Percentiles rank a stretch among this genome's conserved stretches.
Evolutionary conservation across 2,888 invertebrate genomes (phyloP).

Genomic region (Gymnosoma rotundatum): DNA sequence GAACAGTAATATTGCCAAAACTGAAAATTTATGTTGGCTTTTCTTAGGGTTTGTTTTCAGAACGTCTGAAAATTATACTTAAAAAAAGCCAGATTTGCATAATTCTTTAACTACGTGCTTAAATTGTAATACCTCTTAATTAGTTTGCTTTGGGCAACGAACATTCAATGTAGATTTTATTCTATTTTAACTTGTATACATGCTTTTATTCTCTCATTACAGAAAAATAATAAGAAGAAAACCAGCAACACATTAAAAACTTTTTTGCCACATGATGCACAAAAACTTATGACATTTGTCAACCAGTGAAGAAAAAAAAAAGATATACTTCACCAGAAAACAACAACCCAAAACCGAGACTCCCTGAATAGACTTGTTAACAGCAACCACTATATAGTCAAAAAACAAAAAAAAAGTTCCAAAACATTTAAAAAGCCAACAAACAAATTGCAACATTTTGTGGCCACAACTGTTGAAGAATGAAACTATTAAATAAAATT

Average conservation of each 20-base stretch:
- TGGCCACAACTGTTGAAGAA: slow-evolving; percentile 66
- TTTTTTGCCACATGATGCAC: slow-evolving; percentile 61
- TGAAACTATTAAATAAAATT: slow-evolving; percentile 61
- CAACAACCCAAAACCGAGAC: slow-evolving; percentile 47
- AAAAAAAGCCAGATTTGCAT: too few species aligned
- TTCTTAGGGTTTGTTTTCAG: too few species aligned
- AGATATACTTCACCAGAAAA: slow-evolving; percentile 1
- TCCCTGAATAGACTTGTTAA: slow-evolving; percentile 59
- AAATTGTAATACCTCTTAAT: not conserved
- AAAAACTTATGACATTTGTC: slow-evolving; percentile 63
- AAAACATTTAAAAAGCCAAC: slow-evolving; percentile 31
- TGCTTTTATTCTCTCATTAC: slow-evolving; percentile 33
- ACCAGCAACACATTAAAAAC: slow-evolving; percentile 43
- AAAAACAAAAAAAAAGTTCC: slow-evolving; percentile 19
- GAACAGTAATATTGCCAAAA: too few species aligned
- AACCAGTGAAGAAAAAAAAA: slow-evolving; percentile 23
- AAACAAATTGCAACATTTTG: slow-evolving; percentile 63
- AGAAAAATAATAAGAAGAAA: slow-evolving; percentile 10
- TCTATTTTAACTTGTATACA: slow-evolving; percentile 3
- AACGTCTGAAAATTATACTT: too few species aligned
- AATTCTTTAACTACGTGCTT: too few species aligned
- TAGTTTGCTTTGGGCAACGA: not conserved
- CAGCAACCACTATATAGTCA: slow-evolving; percentile 57
- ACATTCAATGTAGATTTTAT: not conserved
- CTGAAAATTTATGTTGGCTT: too few species aligned